A percentile compares a stretch with the other conserved stretches of the same genome.
phyloP scores from a whole-genome alignment of 2,113 vertebrate species.

The Tor tambroides region DNA sequence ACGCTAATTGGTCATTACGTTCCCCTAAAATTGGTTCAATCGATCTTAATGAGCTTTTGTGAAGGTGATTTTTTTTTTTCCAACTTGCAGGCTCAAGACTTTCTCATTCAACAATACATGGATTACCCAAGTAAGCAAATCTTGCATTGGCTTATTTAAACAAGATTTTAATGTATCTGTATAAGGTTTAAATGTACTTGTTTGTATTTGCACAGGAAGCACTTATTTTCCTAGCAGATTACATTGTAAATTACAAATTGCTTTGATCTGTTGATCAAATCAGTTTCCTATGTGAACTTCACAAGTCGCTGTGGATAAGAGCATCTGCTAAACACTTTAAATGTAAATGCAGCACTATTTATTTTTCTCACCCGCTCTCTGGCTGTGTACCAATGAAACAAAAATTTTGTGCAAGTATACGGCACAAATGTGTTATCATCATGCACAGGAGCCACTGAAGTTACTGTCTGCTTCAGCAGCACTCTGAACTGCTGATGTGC shows the following conservation, averaged over 20 bases:
- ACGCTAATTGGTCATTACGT: conserved; percentile 15
- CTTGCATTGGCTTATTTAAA: background rate
- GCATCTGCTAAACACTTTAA: conserved; percentile 8
- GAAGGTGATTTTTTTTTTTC: background rate
- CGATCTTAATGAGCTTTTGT: conserved; percentile 7
- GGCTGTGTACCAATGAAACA: background rate
- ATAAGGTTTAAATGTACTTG: background rate
- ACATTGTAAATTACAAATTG: background rate
- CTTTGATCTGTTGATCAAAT: conserved; percentile 19
- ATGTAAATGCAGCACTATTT: conserved; percentile 11
- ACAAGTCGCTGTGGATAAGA: background rate
- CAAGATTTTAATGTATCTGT: background rate
- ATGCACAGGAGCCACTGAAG: background rate
- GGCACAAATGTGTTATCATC: conserved; percentile 7
- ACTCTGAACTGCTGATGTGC: conserved; percentile 12
- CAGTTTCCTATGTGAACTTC: background rate
- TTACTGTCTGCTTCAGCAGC: background rate
- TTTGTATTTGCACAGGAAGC: background rate
- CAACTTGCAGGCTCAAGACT: background rate
- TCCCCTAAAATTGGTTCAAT: background rate
- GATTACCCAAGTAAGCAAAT: background rate
- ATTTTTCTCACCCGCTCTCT: background rate
- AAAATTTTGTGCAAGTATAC: background rate
- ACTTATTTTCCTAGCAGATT: background rate
- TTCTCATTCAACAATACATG: background rate